Evolutionary conservation across 2,888 invertebrate genomes (phyloP).

Genomic region (Polymixis flavicincta): DNA sequence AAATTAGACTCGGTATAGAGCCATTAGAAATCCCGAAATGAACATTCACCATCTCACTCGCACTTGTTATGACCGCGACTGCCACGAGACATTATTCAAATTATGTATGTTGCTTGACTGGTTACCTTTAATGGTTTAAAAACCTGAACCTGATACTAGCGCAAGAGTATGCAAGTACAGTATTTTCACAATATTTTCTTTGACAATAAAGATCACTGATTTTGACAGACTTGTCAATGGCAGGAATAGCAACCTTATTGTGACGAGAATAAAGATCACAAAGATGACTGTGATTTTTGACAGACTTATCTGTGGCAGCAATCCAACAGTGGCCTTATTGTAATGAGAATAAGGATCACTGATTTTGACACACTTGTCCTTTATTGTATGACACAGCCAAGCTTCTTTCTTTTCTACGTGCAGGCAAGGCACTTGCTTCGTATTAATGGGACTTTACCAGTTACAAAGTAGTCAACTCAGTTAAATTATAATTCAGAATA

Average conservation of each 20-base stretch:
- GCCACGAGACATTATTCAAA: not conserved
- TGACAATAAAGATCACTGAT: too few relatives aligned
- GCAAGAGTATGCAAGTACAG: not conserved
- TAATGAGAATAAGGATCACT: not conserved
- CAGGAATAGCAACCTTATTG: not conserved
- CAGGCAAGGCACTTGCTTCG: not conserved
- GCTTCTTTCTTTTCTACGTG: too few relatives aligned
- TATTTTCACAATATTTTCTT: too few relatives aligned
- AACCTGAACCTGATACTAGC: not conserved
- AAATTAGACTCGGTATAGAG: not conserved
- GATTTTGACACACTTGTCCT: not conserved
- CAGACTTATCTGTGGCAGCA: not conserved
- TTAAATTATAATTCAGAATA: conserved; percentile 56
- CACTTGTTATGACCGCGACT: not conserved
- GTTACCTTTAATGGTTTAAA: not conserved
- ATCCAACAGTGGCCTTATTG: not conserved
- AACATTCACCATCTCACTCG: not conserved
- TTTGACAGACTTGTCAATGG: too few relatives aligned
- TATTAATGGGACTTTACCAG: not conserved
- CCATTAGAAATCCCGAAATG: not conserved
- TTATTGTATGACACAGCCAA: not conserved
- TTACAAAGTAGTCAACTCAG: not conserved
- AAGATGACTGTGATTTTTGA: not conserved
- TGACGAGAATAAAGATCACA: not conserved
- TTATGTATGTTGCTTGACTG: not conserved